Percentiles rank a stretch among this genome's conserved stretches.
Evolutionary conservation across 2,888 invertebrate genomes (phyloP).

Genomic region (Melanotus villosus): DNA sequence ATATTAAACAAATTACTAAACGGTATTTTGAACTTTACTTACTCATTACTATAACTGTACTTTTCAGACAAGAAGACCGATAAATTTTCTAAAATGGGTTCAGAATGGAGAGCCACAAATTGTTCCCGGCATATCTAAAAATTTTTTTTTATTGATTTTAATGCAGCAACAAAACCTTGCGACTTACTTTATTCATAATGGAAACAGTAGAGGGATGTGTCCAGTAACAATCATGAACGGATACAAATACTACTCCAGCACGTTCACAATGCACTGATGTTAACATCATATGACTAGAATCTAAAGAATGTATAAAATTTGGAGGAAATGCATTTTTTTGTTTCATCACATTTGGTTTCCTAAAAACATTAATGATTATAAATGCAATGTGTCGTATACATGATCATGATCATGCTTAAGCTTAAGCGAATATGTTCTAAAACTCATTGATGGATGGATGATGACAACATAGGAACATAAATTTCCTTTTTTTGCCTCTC

Average conservation of each 20-base stretch:
- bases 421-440: too few species aligned
- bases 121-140: conserved; percentile 94
- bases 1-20: background rate
- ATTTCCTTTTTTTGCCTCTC: too few species aligned
- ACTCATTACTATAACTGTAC: conserved; percentile 73
- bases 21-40: background rate
- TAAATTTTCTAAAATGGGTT: conserved; percentile 91
- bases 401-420: too few species aligned
- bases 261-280: conserved; percentile 92
- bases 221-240: conserved; percentile 99
- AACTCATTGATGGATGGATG: too few species aligned
- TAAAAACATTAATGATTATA: too few species aligned
- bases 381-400: too few species aligned
- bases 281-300: conserved; percentile 99
- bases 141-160: background rate
- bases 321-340: conserved; percentile 99
- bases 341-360: conserved; percentile 87
- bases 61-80: conserved; percentile 80
- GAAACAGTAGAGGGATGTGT: conserved; percentile 93
- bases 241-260: conserved; percentile 89
- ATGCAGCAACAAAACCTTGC: background rate
- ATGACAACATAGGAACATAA: too few species aligned
- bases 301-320: conserved; percentile 98
- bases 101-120: conserved; percentile 95
- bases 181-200: conserved; percentile 87